Evolutionary conservation across 2,113 vertebrate genomes (phyloP).

Genomic region (Hymenochirus boettgeri): DNA sequence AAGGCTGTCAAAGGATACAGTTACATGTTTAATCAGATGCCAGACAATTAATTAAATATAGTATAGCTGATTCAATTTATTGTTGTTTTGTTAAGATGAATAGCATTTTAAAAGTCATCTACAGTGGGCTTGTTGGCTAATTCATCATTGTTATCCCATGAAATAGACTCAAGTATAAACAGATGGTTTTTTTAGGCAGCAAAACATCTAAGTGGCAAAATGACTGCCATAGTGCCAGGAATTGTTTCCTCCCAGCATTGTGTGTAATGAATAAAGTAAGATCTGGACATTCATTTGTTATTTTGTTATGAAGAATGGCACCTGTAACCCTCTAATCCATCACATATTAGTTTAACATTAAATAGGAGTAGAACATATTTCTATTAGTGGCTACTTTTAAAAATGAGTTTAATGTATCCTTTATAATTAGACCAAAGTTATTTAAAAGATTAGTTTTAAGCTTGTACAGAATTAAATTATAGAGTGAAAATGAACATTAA

Average conservation of each 20-base stretch:
- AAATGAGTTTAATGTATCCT: neutral
- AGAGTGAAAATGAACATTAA: too few relatives aligned
- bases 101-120: conserved; percentile 41
- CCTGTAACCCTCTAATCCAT: conserved; percentile 5
- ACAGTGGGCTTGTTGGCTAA: conserved; percentile 24
- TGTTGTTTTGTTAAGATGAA: conserved; percentile 43
- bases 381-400: neutral
- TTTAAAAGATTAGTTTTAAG: neutral
- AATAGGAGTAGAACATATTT: neutral
- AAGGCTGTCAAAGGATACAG: conserved; percentile 36
- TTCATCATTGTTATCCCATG: conserved; percentile 41
- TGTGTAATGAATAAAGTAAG: conserved; percentile 15
- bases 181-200: conserved; percentile 41
- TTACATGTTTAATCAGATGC: conserved; percentile 39
- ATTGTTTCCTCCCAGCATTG: conserved; percentile 17
- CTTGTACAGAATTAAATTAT: neutral
- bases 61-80: conserved; percentile 41
- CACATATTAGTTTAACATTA: neutral
- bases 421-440: neutral
- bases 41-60: conserved; percentile 34
- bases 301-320: conserved; percentile 13
- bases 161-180: conserved; percentile 38
- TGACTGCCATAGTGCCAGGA: conserved; percentile 14
- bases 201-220: conserved; percentile 37
- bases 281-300: conserved; percentile 20